phyloP scores from a whole-genome alignment of 2,113 vertebrate genomes.

The Chloroceryle aenea region DNA sequence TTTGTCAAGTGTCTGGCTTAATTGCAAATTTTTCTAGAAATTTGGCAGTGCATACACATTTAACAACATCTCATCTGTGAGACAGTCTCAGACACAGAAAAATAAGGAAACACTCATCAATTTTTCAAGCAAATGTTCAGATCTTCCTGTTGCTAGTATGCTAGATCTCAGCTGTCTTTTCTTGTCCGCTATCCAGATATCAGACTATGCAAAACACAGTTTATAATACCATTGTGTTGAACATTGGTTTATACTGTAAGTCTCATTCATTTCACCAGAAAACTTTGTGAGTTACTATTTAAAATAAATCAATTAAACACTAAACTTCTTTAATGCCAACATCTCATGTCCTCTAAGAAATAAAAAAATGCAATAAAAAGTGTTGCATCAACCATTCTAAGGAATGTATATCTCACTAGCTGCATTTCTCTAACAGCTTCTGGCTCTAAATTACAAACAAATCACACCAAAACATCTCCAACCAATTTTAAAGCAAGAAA shows the following conservation, averaged over 20 bases:
- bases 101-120: neutral
- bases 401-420: neutral
- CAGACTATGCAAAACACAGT: neutral
- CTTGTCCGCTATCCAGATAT: neutral
- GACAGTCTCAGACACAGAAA: neutral
- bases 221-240: neutral
- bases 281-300: neutral
- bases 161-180: neutral
- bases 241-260: neutral
- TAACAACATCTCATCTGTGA: neutral
- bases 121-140: neutral
- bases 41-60: neutral
- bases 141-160: neutral
- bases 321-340: neutral
- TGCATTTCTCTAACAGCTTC: neutral
- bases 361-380: neutral
- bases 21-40: neutral
- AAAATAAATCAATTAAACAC: neutral
- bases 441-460: neutral
- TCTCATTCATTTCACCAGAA: neutral
- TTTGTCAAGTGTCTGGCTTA: neutral
- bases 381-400: neutral
- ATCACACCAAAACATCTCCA: neutral
- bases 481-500: neutral
- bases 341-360: neutral